phyloP scores from a whole-genome alignment of 2,113 vertebrate genomes.

The Astur gentilis region DNA sequence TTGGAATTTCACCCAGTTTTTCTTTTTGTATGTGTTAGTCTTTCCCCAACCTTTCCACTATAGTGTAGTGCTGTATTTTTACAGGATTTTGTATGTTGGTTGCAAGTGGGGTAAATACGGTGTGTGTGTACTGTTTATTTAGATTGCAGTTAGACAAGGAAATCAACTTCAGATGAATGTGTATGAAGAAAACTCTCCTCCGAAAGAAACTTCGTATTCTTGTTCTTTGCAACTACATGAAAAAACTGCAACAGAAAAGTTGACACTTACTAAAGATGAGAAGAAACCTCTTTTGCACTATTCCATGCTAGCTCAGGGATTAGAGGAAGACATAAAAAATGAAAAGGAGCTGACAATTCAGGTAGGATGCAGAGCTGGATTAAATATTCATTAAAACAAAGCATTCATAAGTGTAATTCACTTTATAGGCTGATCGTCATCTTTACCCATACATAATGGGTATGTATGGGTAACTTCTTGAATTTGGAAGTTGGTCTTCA shows the following conservation, averaged over 20 bases:
- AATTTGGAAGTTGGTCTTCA: not conserved
- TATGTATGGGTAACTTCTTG: not conserved
- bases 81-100: not conserved
- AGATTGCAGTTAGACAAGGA: constrained; percentile 91
- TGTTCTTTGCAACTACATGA: not conserved
- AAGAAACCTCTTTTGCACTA: constrained; percentile 78
- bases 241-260: constrained; percentile 58
- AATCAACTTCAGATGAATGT: constrained; percentile 91
- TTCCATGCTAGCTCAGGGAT: constrained; percentile 75
- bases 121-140: not conserved
- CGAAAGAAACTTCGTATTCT: not conserved
- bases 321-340: constrained; percentile 78
- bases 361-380: constrained; percentile 41
- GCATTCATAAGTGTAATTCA: not conserved
- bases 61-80: not conserved
- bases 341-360: constrained; percentile 20
- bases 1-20: not conserved
- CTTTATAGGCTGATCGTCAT: not conserved
- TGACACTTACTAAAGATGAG: constrained; percentile 64
- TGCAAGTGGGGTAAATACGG: not conserved
- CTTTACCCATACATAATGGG: not conserved
- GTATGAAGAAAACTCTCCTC: constrained; percentile 76
- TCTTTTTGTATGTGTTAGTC: not conserved
- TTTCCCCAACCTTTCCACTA: not conserved
- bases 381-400: not conserved